Percentiles rank a stretch among this genome's conserved stretches.
phyloP scores from a whole-genome alignment of 2,888 invertebrate species.

The Folsomia candida region DNA sequence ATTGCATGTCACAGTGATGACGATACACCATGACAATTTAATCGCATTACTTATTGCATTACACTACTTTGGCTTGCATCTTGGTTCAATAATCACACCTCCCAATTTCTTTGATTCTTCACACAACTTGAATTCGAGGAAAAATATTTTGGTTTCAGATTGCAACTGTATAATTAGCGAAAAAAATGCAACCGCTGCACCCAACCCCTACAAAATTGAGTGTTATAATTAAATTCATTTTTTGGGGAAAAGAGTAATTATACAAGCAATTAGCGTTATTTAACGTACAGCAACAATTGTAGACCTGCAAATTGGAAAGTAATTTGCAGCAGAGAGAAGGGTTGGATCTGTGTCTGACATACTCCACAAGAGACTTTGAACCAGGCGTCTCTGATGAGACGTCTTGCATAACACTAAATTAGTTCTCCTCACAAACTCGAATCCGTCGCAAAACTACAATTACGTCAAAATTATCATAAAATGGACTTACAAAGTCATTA shows the following conservation, averaged over 20 bases:
- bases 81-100: too few species aligned
- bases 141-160: neutral
- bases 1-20: too few species aligned
- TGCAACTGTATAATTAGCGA: conserved; percentile 37
- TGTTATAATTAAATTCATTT: too few species aligned
- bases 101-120: conserved; percentile 52
- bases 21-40: too few species aligned
- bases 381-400: conserved; percentile 36
- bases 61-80: too few species aligned
- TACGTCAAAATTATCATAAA: neutral
- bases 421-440: conserved; percentile 35
- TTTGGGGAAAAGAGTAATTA: neutral
- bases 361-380: conserved; percentile 40
- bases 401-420: conserved; percentile 23
- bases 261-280: neutral
- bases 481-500: neutral
- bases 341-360: conserved; percentile 31
- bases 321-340: conserved; percentile 25
- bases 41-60: too few species aligned
- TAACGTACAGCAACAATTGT: conserved; percentile 28
- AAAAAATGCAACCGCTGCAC: conserved; percentile 29
- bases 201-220: conserved; percentile 19
- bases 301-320: conserved; percentile 24
- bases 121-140: conserved; percentile 2
- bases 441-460: conserved; percentile 33